Evolutionary conservation across 2,888 invertebrate species (phyloP), one percentile per base, ranked within the genome.

Genomic region (Thereva unica): DNA sequence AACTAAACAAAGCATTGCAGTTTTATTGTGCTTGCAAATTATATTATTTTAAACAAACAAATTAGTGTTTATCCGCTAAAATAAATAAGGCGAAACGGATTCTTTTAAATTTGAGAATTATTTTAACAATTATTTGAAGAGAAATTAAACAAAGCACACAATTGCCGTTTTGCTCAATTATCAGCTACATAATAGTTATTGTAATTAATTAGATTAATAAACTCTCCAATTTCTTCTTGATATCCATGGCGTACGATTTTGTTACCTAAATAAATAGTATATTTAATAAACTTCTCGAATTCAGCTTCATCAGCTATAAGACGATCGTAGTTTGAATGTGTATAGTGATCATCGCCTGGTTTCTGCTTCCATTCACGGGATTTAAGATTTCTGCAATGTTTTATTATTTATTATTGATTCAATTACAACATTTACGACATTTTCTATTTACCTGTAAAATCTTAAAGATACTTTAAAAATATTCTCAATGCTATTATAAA

Each of bases 401-500:
- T 37, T 53, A 47, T 54, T 54, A 23, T 42, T 35, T 10, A 5
- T 45, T 12, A 41, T 35, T 42, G 57, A 45, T 38, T 3, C 9
- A 7, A 10, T 5, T n/a, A n/a, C n/a, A n/a, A n/a, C n/a, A n/a
- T n/a, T n/a, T n/a, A n/a, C n/a, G n/a, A n/a, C n/a, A n/a, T 8
- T 5, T 40, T n/a, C 4, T 41, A 56, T 35, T 70, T 66, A 80
- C 80, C 76, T 76, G 75, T 78, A 78, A 70, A 80, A 80, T 74
- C 89, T 88, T 70, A 92, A 77, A 44, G 90, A 87, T 5, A 91
- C 86, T 56, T 86, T 86, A 73, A 91, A 90, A 12, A 90, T 87
- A 76, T 87, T 88, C 64, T 89, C 86, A 42, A 92, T 80, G 0
- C 89, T 83, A 71, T 87, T 87, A 77, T 87, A 86, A 42, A 92